Percentiles rank a stretch among this genome's conserved stretches.
Evolutionary conservation across 2,888 invertebrate species (phyloP).

Genomic region (Zygogramma bicolorata): DNA sequence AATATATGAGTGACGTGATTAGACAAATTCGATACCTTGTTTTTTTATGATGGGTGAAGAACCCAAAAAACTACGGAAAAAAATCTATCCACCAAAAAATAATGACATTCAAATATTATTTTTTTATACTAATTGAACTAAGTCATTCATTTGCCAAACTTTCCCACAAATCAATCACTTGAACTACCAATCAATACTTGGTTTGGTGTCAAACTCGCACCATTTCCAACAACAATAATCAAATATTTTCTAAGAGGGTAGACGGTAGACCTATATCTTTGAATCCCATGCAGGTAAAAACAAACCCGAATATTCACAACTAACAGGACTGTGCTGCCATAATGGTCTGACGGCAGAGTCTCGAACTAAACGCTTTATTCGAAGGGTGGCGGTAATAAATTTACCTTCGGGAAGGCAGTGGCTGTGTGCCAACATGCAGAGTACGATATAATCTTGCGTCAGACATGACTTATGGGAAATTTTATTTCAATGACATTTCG

Average conservation of each 20-base stretch:
- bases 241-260: not conserved
- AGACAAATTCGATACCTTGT: too few relatives aligned
- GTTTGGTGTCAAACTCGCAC: too few relatives aligned
- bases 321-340: slow-evolving; percentile 46
- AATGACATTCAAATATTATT: too few relatives aligned
- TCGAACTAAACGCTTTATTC: slow-evolving; percentile 45
- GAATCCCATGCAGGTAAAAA: not conserved
- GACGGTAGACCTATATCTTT: not conserved
- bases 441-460: not conserved
- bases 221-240: not conserved
- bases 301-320: slow-evolving; percentile 22
- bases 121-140: too few relatives aligned
- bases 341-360: slow-evolving; percentile 42
- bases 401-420: slow-evolving; percentile 12
- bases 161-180: too few relatives aligned
- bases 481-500: not conserved
- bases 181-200: too few relatives aligned
- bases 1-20: too few relatives aligned
- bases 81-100: too few relatives aligned
- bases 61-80: too few relatives aligned
- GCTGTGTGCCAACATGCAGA: slow-evolving; percentile 45
- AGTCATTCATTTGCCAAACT: too few relatives aligned
- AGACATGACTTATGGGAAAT: not conserved
- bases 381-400: slow-evolving; percentile 22
- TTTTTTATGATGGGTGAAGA: too few relatives aligned